A percentile compares a stretch with the other conserved stretches of the same genome.
Conservation (phyloP, 2,113 vertebrate species). For the Crocuta crocuta region DNA sequence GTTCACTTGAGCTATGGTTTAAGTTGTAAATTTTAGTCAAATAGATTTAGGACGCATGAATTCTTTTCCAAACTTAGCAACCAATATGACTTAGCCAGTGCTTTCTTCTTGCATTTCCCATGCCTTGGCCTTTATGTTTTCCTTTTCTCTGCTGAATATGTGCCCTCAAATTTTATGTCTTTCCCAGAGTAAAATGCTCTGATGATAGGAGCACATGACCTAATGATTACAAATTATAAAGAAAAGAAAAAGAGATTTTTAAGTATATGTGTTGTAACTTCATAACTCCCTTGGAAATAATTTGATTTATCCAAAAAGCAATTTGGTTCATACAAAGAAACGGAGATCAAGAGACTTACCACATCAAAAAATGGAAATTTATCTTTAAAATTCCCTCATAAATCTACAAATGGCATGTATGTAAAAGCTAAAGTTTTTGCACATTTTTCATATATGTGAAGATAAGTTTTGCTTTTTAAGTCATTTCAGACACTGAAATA, state of each 20-base stretch:
- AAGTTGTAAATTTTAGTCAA: not conserved
- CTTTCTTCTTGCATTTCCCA: not conserved
- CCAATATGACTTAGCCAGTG: not conserved
- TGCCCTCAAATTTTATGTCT: not conserved
- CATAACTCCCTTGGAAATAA: not conserved
- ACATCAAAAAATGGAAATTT: not conserved
- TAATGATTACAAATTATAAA: not conserved
- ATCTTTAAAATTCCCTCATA: not conserved
- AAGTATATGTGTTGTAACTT: not conserved
- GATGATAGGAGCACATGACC: not conserved
- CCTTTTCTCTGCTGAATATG: not conserved
- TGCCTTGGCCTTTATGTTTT: not conserved
- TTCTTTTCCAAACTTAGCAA: conserved; percentile 27
- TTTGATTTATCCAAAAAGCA: not conserved
- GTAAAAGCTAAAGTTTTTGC: not conserved
- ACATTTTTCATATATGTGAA: not conserved
- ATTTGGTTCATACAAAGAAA: not conserved
- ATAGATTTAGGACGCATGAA: not conserved
- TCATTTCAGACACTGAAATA: conserved; percentile 23
- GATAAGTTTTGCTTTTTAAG: conserved; percentile 44
- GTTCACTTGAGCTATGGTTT: not conserved
- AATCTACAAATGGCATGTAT: not conserved
- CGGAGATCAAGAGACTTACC: not conserved
- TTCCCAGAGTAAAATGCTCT: not conserved
- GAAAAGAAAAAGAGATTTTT: not conserved